Evolutionary conservation across 2,888 invertebrate genomes (phyloP).

Genomic region (Microctonus hyperodae): DNA sequence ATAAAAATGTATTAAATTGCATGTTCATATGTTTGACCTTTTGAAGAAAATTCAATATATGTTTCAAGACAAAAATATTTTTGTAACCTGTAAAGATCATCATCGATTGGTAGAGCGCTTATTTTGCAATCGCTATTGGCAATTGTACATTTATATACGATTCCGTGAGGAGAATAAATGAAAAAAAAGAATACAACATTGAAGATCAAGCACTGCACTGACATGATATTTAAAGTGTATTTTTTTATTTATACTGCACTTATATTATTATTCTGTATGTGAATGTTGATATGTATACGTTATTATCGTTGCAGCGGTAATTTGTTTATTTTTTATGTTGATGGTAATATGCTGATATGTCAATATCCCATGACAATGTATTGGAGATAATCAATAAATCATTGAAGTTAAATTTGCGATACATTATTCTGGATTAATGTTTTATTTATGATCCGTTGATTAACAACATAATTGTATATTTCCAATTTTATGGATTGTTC

Average conservation of each 20-base stretch:
- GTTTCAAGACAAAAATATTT: background rate
- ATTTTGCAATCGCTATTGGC: background rate
- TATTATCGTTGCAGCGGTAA: background rate
- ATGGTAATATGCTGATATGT: background rate
- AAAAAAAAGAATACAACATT: background rate
- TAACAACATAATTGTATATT: too few relatives aligned
- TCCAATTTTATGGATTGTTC: too few relatives aligned
- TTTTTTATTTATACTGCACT: background rate
- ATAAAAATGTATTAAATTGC: background rate
- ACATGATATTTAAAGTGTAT: background rate
- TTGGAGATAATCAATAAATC: background rate
- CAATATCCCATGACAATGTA: background rate
- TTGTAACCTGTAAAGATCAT: conserved; percentile 8
- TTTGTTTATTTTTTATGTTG: background rate
- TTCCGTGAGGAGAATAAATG: background rate
- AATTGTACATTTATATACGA: background rate
- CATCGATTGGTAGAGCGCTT: background rate
- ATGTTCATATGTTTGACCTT: conserved; percentile 5
- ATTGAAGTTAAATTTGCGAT: background rate
- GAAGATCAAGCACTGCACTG: background rate
- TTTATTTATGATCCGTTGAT: too few relatives aligned
- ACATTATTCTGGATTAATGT: too few relatives aligned
- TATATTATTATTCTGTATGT: too few relatives aligned
- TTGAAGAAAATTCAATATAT: background rate
- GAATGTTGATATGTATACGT: too few relatives aligned